Percentiles rank a stretch among this genome's conserved stretches.
Evolutionary conservation across 2,888 invertebrate genomes (phyloP).

Genomic region (Zele albiditarsus): DNA sequence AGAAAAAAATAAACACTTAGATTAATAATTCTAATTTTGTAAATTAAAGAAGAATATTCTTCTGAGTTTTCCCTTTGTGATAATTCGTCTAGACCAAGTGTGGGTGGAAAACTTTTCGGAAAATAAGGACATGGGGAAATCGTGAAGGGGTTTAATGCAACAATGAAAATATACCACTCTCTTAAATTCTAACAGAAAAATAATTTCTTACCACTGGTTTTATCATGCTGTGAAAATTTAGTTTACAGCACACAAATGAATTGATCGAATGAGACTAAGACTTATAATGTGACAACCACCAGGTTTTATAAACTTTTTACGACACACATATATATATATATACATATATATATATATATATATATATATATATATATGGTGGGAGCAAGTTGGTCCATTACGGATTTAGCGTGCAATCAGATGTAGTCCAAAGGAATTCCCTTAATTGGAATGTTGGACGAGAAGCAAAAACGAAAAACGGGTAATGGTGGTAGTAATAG

Average conservation of each 20-base stretch:
- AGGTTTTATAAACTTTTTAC: constrained; percentile 70
- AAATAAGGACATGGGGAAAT: too few relatives aligned
- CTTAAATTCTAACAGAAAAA: too few relatives aligned
- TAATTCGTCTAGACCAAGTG: too few relatives aligned
- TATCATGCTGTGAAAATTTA: constrained; percentile 44
- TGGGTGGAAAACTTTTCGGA: too few relatives aligned
- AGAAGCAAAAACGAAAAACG: background rate
- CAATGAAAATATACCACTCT: too few relatives aligned
- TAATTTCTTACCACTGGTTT: constrained; percentile 46
- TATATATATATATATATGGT: constrained; percentile 46
- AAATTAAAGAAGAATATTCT: too few relatives aligned
- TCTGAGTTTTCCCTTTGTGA: too few relatives aligned
- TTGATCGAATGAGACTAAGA: constrained; percentile 8
- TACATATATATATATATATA: too few relatives aligned
- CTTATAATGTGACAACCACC: constrained; percentile 43
- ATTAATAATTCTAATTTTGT: too few relatives aligned
- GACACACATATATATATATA: too few relatives aligned
- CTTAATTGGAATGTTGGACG: constrained; percentile 61
- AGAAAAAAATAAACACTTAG: background rate
- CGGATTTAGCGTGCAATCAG: constrained; percentile 40
- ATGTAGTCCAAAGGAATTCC: constrained; percentile 63
- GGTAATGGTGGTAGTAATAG: background rate
- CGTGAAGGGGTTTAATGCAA: too few relatives aligned
- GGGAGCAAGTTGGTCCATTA: constrained; percentile 49
- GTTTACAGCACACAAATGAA: constrained; percentile 9